A percentile compares a stretch with the other conserved stretches of the same genome.
These are phyloP conservation scores for Cremastinae sp. DNA, from an alignment of 2,888 invertebrate genomes.

Conservation along the genomic window DNA sequence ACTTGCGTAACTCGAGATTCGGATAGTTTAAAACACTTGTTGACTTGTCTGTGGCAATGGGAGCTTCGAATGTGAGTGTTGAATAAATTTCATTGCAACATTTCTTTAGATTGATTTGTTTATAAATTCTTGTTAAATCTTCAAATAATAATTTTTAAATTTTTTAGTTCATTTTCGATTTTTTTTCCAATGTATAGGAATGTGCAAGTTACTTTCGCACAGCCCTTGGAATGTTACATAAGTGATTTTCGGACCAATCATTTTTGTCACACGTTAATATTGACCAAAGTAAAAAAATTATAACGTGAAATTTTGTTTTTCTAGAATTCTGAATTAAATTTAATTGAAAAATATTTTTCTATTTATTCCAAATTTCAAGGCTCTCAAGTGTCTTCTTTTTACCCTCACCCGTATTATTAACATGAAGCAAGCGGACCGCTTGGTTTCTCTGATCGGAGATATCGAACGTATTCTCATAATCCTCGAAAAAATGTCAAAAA, in stretches of 20 bases:
- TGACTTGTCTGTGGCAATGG: slow-evolving; percentile 65
- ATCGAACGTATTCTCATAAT: slow-evolving; percentile 50
- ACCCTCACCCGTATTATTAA: slow-evolving; percentile 66
- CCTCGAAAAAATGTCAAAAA: slow-evolving; percentile 32
- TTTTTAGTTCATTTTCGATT: no score
- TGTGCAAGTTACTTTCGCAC: slow-evolving; percentile 23
- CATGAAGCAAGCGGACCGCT: slow-evolving; percentile 61
- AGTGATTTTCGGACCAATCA: slow-evolving; percentile 28
- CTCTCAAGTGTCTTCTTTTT: slow-evolving; percentile 67
- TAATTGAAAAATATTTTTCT: no score
- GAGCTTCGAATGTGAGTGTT: slow-evolving; percentile 69
- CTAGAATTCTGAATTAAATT: neutral
- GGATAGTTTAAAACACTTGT: slow-evolving; percentile 62
- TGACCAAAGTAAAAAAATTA: slow-evolving; percentile 61
- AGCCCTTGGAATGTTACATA: slow-evolving; percentile 28
- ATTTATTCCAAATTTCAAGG: no score
- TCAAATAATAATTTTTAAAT: no score
- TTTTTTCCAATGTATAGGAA: slow-evolving; percentile 52
- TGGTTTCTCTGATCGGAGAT: slow-evolving; percentile 53
- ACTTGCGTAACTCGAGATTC: slow-evolving; percentile 65
- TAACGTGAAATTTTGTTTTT: neutral
- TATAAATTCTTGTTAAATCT: no score
- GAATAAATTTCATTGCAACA: neutral
- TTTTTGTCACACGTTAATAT: slow-evolving; percentile 59
- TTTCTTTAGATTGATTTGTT: neutral